Conservation (phyloP, 2,888 invertebrate species). For the Mesorhabditis sp. region DNA sequence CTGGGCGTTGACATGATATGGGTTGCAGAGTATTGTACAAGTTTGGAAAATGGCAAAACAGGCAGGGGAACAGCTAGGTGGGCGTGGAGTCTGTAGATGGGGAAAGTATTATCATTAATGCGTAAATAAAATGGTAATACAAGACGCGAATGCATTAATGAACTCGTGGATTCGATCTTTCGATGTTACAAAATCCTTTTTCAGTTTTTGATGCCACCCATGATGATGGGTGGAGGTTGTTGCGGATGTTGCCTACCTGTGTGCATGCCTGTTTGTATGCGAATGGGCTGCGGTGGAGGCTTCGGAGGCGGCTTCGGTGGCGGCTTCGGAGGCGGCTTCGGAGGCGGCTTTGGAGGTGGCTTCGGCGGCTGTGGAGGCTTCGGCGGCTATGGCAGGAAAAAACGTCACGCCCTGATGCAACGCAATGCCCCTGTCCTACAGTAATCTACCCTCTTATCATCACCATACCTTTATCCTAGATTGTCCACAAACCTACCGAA, state of each 20-base stretch:
- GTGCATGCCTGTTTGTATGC: conserved; percentile 43
- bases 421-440: conserved; percentile 23
- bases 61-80: no score
- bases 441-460: background rate
- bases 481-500: background rate
- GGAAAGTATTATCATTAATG: no score
- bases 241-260: conserved; percentile 47
- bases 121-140: no score
- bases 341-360: conserved; percentile 12
- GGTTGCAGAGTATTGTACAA: no score
- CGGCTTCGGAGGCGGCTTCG: conserved; percentile 20
- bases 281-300: conserved; percentile 25
- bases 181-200: background rate
- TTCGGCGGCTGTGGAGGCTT: conserved; percentile 19
- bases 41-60: no score
- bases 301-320: conserved; percentile 20
- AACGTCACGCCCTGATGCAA: conserved; percentile 28
- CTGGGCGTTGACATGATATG: no score
- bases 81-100: no score
- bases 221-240: conserved; percentile 24
- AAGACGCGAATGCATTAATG: no score
- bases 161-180: no score
- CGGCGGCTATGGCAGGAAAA: conserved; percentile 26
- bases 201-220: conserved; percentile 12
- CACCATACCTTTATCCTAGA: background rate